Conservation (phyloP, 1,140 invertebrate species). For the Holotrichia oblita region DNA sequence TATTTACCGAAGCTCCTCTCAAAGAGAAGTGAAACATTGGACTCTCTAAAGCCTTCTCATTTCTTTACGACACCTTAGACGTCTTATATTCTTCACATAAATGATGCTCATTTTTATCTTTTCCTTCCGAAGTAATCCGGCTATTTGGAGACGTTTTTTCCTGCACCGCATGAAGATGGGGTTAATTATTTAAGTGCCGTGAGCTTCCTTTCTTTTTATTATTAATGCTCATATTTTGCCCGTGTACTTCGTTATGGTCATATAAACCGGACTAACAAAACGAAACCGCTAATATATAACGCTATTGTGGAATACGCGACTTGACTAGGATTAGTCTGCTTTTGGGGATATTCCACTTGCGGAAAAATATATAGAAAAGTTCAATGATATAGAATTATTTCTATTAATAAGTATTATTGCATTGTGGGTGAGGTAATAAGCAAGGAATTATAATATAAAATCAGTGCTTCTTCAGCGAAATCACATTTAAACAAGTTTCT, state of each 20-base stretch:
- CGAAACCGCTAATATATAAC: not conserved
- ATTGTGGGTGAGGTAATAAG: too few species aligned
- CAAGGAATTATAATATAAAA: too few species aligned
- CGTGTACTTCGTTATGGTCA: not conserved
- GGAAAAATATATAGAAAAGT: too few species aligned
- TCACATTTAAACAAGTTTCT: too few species aligned
- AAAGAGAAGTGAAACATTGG: not conserved
- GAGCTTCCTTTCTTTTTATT: not conserved
- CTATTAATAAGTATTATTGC: too few species aligned
- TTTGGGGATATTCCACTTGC: too few species aligned
- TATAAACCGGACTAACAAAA: too few species aligned
- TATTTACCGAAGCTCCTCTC: not conserved
- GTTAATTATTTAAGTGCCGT: not conserved
- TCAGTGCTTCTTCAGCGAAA: too few species aligned
- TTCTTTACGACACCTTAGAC: not conserved
- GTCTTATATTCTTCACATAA: slow-evolving; percentile 7
- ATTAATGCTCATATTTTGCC: not conserved
- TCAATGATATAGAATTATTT: too few species aligned
- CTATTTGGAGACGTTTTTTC: not conserved
- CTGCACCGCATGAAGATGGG: not conserved
- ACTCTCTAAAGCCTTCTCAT: not conserved
- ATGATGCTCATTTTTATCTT: slow-evolving; percentile 13
- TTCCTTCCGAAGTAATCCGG: not conserved
- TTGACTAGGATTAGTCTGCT: not conserved
- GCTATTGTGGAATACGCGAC: not conserved